phyloP scores from a whole-genome alignment of 2,797 vertebrate species.

The Hypotaenidia okinawae region DNA sequence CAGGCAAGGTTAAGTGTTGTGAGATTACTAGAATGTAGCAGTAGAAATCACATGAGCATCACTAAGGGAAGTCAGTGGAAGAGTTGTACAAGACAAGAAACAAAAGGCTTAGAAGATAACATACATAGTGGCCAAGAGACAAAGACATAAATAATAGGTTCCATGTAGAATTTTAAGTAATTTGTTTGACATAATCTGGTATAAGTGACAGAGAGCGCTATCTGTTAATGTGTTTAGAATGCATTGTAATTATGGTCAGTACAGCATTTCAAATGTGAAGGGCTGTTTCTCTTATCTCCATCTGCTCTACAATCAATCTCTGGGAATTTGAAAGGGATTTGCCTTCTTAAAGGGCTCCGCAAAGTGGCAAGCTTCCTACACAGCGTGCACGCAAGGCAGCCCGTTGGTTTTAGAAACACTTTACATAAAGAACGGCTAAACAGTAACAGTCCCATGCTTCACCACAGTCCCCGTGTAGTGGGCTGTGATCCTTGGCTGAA shows the following conservation, averaged over 20 bases:
- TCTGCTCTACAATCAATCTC: background rate
- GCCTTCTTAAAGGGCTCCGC: background rate
- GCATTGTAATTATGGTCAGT: background rate
- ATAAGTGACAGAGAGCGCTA: background rate
- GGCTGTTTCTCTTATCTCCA: background rate
- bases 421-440: background rate
- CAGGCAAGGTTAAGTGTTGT: background rate
- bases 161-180: background rate
- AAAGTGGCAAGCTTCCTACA: background rate
- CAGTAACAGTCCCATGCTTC: background rate
- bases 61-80: background rate
- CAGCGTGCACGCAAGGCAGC: background rate
- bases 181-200: background rate
- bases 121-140: background rate
- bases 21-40: background rate
- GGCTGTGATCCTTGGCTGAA: background rate
- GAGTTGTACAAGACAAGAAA: background rate
- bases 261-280: background rate
- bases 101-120: background rate
- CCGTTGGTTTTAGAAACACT: background rate
- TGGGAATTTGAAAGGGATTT: background rate
- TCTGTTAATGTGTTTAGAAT: background rate
- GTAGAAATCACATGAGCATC: background rate
- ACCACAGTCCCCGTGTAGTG: background rate
- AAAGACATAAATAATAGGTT: background rate